phyloP scores from a whole-genome alignment of 2,888 invertebrate genomes.

The Chrysina gloriosa region DNA sequence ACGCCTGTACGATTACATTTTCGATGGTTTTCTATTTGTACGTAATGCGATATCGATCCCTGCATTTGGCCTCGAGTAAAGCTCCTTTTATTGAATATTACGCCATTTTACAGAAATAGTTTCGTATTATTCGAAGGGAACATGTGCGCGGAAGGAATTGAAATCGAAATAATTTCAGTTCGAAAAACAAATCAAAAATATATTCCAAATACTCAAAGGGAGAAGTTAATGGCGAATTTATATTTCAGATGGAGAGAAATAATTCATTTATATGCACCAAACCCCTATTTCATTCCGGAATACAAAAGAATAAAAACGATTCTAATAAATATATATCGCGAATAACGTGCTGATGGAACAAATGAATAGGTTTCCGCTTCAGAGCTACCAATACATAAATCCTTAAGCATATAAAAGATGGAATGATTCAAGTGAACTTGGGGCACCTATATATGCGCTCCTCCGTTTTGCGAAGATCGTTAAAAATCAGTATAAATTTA shows the following conservation, averaged over 20 bases:
- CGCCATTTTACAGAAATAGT: too few relatives aligned
- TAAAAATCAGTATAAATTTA: slow-evolving; percentile 34
- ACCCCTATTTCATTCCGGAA: neutral
- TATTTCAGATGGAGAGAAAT: too few relatives aligned
- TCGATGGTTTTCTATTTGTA: slow-evolving; percentile 22
- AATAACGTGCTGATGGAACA: slow-evolving; percentile 28
- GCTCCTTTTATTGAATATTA: too few relatives aligned
- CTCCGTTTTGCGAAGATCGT: slow-evolving; percentile 21
- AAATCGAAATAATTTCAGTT: too few relatives aligned
- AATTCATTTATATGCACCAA: too few relatives aligned
- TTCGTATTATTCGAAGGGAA: too few relatives aligned
- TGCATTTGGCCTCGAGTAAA: too few relatives aligned
- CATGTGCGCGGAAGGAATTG: too few relatives aligned
- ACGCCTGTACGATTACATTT: slow-evolving; percentile 17
- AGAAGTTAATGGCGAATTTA: too few relatives aligned
- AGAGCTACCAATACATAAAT: slow-evolving; percentile 28
- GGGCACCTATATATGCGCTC: slow-evolving; percentile 9
- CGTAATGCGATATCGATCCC: slow-evolving; percentile 21
- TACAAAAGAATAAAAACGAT: neutral
- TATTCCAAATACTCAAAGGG: too few relatives aligned
- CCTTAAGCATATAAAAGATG: slow-evolving; percentile 25
- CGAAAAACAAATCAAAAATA: too few relatives aligned
- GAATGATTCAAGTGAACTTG: slow-evolving; percentile 26
- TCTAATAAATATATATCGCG: slow-evolving; percentile 22
- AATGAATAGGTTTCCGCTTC: slow-evolving; percentile 34